Evolutionary conservation across 2,797 vertebrate genomes (phyloP).

Genomic region (Coluber constrictor): DNA sequence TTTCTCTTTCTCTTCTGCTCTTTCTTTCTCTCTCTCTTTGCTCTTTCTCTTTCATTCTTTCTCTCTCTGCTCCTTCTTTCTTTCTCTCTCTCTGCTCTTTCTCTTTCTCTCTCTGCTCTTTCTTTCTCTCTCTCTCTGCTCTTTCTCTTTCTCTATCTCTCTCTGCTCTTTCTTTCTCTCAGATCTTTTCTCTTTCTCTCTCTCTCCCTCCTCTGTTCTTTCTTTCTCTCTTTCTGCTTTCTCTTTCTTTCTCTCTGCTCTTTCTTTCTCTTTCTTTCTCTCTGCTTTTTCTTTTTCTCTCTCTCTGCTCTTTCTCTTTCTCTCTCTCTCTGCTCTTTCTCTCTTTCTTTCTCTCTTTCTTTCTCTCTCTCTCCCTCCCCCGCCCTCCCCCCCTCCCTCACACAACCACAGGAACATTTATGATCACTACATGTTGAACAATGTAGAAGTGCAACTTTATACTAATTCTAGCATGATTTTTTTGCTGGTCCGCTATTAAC

Average conservation of each 20-base stretch:
- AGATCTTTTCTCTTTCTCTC: too few relatives aligned
- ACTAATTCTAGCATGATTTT: not conserved
- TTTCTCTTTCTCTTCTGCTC: too few relatives aligned
- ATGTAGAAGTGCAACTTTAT: not conserved
- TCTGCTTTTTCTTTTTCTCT: too few relatives aligned
- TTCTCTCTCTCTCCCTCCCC: fast-evolving
- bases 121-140: not conserved
- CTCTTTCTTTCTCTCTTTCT: too few relatives aligned
- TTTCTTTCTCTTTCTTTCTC: too few relatives aligned
- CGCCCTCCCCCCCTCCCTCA: not conserved
- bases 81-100: not conserved
- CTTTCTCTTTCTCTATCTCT: too few relatives aligned
- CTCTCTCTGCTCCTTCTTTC: not conserved
- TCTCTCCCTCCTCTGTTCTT: not conserved
- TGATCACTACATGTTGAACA: not conserved
- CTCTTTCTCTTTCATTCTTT: fast-evolving
- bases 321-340: too few relatives aligned
- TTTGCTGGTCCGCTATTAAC: not conserved
- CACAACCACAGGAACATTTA: not conserved
- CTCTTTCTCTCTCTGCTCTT: fast-evolving
- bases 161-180: too few relatives aligned
- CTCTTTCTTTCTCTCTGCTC: too few relatives aligned
- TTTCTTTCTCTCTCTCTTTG: not conserved
- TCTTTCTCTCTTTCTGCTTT: too few relatives aligned
- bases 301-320: too few relatives aligned